Evolutionary conservation across 1,140 invertebrate genomes (phyloP).

Genomic region (Rhyzopertha dominica): DNA sequence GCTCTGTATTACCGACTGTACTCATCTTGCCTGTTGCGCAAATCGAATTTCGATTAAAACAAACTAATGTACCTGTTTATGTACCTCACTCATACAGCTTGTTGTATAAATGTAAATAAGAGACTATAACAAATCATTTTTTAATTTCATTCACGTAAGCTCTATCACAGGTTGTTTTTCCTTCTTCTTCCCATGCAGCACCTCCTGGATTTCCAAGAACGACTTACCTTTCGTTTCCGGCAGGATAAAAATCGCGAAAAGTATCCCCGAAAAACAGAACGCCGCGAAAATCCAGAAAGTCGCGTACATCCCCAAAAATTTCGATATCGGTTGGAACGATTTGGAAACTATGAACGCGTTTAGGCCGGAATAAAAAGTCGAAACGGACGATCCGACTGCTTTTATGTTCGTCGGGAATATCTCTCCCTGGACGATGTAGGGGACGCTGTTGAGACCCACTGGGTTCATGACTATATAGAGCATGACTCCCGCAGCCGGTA

Average conservation of each 20-base stretch:
- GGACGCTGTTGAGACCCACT: conserved; percentile 64
- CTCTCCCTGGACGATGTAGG: conserved; percentile 66
- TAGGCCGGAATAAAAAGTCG: conserved; percentile 60
- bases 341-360: conserved; percentile 67
- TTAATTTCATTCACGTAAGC: too few relatives aligned
- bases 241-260: conserved; percentile 60
- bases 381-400: conserved; percentile 61
- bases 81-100: too few relatives aligned
- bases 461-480: conserved; percentile 63
- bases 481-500: conserved; percentile 60
- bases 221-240: conserved; percentile 79
- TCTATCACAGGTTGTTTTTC: too few relatives aligned
- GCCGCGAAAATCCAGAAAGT: conserved; percentile 68
- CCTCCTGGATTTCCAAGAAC: conserved; percentile 48
- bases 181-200: too few relatives aligned
- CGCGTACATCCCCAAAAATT: conserved; percentile 54
- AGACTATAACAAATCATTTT: too few relatives aligned
- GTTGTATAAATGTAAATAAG: too few relatives aligned
- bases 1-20: too few relatives aligned
- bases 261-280: conserved; percentile 54
- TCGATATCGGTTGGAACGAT: conserved; percentile 52
- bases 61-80: too few relatives aligned
- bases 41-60: too few relatives aligned
- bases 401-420: conserved; percentile 65
- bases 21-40: too few relatives aligned